Base-by-base conservation (phyloP, 2,113 vertebrate genomes). In the Athene cunicularia region DNA sequence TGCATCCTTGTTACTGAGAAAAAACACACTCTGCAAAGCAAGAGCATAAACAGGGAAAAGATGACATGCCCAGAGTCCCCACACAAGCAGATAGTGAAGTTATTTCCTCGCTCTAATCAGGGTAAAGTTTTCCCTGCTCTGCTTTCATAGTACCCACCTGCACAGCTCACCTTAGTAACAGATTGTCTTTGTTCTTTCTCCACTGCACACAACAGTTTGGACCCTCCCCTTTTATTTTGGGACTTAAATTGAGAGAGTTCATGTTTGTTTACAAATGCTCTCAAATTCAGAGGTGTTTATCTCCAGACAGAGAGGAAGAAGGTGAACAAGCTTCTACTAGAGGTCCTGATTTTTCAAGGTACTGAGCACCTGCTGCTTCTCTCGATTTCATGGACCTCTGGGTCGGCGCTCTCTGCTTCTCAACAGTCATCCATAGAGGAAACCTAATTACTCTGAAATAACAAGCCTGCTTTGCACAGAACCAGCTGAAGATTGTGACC, bases 1-100 rank as follows among this genome's bases (percentile, higher is more conserved):
- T 10, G 11, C 24, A 30, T 2, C 2, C 0, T 10, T 14, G 9
- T 35, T 13, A 7, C 37, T 9, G 23, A 41, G 22, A 45, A 55
- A 55, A 74, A 64, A 33, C 5, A 37, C 12, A 6, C 2, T 6
- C 58, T 26, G 20, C 35, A 49, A 35, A 32, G 24, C 49, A 11
- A 41, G 22, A 53, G 13, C 24, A 8, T 4, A 3, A 60, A 6
- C 21, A 80, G 56, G 35, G 62, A 11, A 5, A 68, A 28, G 20
- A 16, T 4, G 12, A 14, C 30, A 3, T 11, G 22, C 24, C 21
- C 41, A 9, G 28, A 60, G 35, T 3, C 15, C 64, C 45, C 50
- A 75, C 0, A 59, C 24, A 64, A 43, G 47, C 26, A 22, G 33
- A 19, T 0, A 49, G 22, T 9, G 24, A 39, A 37, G 22, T 32